Evolutionary conservation across 2,888 invertebrate species (phyloP).

Genomic region (Leucophenga montana): DNA sequence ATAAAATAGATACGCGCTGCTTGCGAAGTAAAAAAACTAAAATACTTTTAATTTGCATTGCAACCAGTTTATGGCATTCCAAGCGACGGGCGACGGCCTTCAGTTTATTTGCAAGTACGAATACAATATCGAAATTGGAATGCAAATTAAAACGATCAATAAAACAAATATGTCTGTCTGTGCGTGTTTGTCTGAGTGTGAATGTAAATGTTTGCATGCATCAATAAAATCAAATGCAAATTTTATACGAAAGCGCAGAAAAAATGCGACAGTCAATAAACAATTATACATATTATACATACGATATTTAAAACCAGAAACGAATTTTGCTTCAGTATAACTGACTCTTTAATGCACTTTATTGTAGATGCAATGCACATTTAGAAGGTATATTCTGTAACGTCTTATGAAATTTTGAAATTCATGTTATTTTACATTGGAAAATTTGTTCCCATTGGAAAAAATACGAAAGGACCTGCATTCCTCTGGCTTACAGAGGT

Average conservation of each 20-base stretch:
- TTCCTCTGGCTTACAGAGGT: too few species aligned
- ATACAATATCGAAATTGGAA: conserved; percentile 53
- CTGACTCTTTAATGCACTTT: not conserved
- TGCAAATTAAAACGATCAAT: conserved; percentile 65
- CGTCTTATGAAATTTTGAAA: too few species aligned
- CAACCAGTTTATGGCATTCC: conserved; percentile 54
- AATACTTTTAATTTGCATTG: conserved; percentile 11
- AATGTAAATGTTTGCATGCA: not conserved
- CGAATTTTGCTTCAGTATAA: not conserved
- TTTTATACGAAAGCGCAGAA: conserved; percentile 33
- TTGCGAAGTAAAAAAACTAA: conserved; percentile 19
- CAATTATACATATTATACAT: conserved; percentile 36
- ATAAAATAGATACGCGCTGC: conserved; percentile 32
- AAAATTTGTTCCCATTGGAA: too few species aligned
- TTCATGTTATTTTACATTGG: too few species aligned
- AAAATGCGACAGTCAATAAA: conserved; percentile 8
- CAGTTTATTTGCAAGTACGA: conserved; percentile 40
- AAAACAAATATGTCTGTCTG: conserved; percentile 43
- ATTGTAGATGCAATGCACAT: too few species aligned
- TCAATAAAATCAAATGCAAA: conserved; percentile 66
- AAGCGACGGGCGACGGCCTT: conserved; percentile 23
- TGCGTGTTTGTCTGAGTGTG: too few species aligned
- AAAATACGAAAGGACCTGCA: too few species aligned
- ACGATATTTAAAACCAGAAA: conserved; percentile 29
- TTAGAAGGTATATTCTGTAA: too few species aligned